These are phyloP conservation scores for Parascotia fuliginaria DNA, from an alignment of 2,888 invertebrate species.

Conservation along the genomic window DNA sequence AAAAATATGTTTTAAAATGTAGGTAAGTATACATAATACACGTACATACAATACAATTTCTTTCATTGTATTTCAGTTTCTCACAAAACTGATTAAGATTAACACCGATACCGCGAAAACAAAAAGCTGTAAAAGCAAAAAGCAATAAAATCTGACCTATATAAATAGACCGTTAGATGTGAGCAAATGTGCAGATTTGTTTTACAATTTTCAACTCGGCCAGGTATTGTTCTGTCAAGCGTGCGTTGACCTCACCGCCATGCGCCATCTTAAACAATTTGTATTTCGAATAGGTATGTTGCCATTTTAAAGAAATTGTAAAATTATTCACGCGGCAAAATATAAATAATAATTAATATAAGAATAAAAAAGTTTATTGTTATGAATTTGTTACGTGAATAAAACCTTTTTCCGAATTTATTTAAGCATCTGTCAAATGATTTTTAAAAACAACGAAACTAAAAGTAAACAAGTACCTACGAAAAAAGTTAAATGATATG, in stretches of 20 bases:
- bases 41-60: too few species aligned
- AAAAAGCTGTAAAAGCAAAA: conserved; percentile 4
- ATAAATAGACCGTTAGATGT: conserved; percentile 26
- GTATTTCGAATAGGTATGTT: conserved; percentile 23
- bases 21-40: too few species aligned
- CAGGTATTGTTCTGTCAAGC: conserved; percentile 50
- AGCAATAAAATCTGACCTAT: conserved; percentile 30
- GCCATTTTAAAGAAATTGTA: not conserved
- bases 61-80: not conserved
- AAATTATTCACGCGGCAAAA: too few species aligned
- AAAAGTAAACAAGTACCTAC: too few species aligned
- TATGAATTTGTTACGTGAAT: too few species aligned
- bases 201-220: conserved; percentile 41
- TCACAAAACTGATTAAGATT: not conserved
- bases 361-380: too few species aligned
- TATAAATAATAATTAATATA: too few species aligned
- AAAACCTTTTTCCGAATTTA: too few species aligned
- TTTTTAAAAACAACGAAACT: too few species aligned
- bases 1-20: too few species aligned
- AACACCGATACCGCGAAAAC: conserved; percentile 1
- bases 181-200: conserved; percentile 42
- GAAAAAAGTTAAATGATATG: too few species aligned
- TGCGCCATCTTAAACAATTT: conserved; percentile 43
- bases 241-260: conserved; percentile 33
- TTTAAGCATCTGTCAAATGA: too few species aligned